Base-by-base conservation (phyloP, 2,797 vertebrate species). In the Ibycter americanus region DNA sequence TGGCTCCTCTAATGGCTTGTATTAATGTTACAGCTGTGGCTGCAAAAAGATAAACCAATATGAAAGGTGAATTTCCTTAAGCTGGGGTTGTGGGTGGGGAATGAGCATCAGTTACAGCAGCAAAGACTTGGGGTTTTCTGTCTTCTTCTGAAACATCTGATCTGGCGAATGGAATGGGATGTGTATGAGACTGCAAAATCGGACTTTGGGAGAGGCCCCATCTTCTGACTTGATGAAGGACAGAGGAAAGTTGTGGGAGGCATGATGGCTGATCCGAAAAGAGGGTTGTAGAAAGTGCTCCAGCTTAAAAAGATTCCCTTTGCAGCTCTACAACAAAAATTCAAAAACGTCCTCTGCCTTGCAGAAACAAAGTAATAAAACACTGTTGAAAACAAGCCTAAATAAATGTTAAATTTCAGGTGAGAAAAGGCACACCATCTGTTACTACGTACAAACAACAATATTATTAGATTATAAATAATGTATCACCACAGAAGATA, bases 71-170 rank as follows among this genome's bases (percentile, higher is more conserved):
- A 59, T 78, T 86, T 89, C 15, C 26, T 49, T 63, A 36, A 84
- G 1, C 5, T 65, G 14, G 2, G 0, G 20, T n/a, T 51, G 6
- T 5, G 9, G 4, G 19, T n/a, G 9, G 18, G 11, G 25, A 59
- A 52, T 67, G 32, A 55, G 5, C 8, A 47, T 19, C 25, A 49
- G 14, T n/a, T 82, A 27, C 16, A 32, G 9, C 5, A 63, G 6
- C 11, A 90, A 52, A 71, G 20, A 52, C 61, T 44, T 82, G n/a
- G 10, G 8, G 0, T 16, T 74, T 87, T 76, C 42, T 73, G 8
- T 23, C 42, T 26, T 32, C 20, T 47, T 70, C 26, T 73, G 58
- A 73, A 73, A 4, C 10, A 46, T 14, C 17, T 42, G 21, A 40
- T 66, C 29, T 61, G 5, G 1, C 55, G 27, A 74, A 67, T 32